These are phyloP conservation scores for Thinocorus orbignyianus DNA, from an alignment of 2,113 vertebrate species.

Conservation along the genomic window DNA sequence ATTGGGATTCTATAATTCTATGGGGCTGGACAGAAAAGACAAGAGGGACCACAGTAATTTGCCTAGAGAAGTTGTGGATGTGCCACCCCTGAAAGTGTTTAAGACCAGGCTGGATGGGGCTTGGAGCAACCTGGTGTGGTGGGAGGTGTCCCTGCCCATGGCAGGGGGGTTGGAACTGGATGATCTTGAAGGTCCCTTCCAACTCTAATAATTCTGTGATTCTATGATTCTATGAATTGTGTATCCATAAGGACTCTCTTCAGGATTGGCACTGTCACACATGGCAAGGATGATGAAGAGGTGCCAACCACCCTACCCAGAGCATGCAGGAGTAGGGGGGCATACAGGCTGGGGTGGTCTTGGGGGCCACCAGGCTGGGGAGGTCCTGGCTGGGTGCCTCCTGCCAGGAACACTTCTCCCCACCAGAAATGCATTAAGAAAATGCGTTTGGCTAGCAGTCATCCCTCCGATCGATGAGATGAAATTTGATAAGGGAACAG, in stretches of 20 bases:
- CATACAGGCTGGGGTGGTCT: no score
- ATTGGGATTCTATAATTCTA: no score
- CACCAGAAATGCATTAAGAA: neutral
- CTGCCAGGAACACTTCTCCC: neutral
- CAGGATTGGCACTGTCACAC: neutral
- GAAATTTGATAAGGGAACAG: neutral
- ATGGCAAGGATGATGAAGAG: neutral
- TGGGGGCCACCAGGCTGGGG: neutral
- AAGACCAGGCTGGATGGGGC: no score
- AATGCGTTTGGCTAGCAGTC: neutral
- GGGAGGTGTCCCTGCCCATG: no score
- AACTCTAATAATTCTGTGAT: no score
- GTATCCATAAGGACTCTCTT: accelerated
- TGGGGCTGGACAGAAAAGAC: neutral
- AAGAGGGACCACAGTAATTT: neutral
- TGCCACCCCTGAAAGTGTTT: no score
- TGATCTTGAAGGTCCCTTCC: neutral
- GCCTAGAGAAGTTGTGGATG: no score
- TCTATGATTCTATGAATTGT: no score
- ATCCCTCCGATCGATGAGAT: neutral
- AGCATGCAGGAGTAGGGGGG: neutral
- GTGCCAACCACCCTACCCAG: neutral
- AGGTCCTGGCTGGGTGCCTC: neutral
- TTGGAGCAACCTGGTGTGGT: no score
- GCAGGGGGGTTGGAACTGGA: neutral